Evolutionary conservation across 23 tunicate species (phyloP).

Genomic region (Styela plicata): DNA sequence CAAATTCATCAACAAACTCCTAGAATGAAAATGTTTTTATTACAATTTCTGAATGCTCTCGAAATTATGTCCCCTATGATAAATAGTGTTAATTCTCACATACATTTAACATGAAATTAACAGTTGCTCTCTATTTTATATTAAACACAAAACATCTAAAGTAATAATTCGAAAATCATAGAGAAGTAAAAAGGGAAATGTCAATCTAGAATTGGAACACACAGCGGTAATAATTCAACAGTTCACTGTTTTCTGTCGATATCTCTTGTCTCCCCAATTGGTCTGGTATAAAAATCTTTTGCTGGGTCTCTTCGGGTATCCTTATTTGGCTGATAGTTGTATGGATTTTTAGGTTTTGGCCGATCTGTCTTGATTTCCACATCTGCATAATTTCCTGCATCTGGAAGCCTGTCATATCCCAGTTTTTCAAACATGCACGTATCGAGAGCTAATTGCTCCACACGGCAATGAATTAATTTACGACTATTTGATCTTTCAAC

Average conservation of each 20-base stretch:
- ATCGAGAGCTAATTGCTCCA: conserved; percentile 67
- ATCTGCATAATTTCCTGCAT: background rate
- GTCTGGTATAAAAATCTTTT: background rate
- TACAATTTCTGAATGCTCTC: too few relatives aligned
- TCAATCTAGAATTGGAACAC: too few relatives aligned
- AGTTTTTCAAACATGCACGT: conserved; percentile 71
- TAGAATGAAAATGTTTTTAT: too few relatives aligned
- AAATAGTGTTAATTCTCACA: too few relatives aligned
- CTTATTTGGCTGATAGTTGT: conserved; percentile 10
- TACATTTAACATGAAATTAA: too few relatives aligned
- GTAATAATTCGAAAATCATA: too few relatives aligned
- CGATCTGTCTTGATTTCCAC: conserved; percentile 64
- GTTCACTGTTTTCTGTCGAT: background rate
- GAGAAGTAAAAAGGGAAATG: too few relatives aligned
- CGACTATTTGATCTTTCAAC: conserved; percentile 58
- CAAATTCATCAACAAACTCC: too few relatives aligned
- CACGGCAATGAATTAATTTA: conserved; percentile 60
- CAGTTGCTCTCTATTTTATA: too few relatives aligned
- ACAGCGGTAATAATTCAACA: too few relatives aligned
- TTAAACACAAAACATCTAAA: too few relatives aligned
- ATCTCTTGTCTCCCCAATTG: conserved; percentile 28
- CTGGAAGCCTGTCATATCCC: conserved; percentile 67
- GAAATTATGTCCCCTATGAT: too few relatives aligned
- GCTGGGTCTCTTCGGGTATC: conserved; percentile 15
- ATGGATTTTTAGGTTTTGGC: conserved; percentile 62